Base-by-base conservation (phyloP, 2,888 invertebrate species). In the Tetheella fluctuosa region DNA sequence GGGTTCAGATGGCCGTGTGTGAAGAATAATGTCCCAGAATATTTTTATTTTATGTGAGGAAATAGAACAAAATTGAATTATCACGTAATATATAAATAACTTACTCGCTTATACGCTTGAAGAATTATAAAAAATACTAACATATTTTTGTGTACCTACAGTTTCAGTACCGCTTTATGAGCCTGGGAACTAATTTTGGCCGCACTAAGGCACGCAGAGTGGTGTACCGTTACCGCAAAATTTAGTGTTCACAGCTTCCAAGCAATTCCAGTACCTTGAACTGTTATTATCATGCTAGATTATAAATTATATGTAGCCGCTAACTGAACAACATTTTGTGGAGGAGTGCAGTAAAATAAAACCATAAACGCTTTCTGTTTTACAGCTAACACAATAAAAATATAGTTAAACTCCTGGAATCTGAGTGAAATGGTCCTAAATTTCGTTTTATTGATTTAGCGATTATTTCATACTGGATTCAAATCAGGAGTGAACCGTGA, bases 301-400 rank as follows among this genome's bases (percentile, higher is more conserved):
- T 62, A 62, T 30, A 37, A 62, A 54, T 59, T 60, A 64, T 64
- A 60, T 62, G 60, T 39, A 60, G 42, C 48, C 34, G 37, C n/a
- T 59, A 56, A 61, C 58, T 61, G 59, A 25, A 20, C 54, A 23
- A 20, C 54, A 34, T 30, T 34, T 39, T 57, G 57, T 42, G 60
- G 25, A 53, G 58, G 60, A 42, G 59, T 58, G 23, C 48, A 54
- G 52, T 61, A 59, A 64, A 60, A 61, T 54, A n/a, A 48, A 42
- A 54, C 56, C 54, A 58, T 65, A 59, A 64, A 65, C 61, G 61
- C 64, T 54, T 61, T 62, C 60, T 17, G 56, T 48, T 65, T 63
- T 63, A 67, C 54, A 59, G 57, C 59, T 53, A 63, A 60, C 63
- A 63, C 59, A 61, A 60, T 60, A 64, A 64, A 62, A 37, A 55